Evolutionary conservation across 92 coral and sea anemone genomes (phyloP), one percentile per base, ranked within the genome.

Genomic region (Pocillopora grandis): DNA sequence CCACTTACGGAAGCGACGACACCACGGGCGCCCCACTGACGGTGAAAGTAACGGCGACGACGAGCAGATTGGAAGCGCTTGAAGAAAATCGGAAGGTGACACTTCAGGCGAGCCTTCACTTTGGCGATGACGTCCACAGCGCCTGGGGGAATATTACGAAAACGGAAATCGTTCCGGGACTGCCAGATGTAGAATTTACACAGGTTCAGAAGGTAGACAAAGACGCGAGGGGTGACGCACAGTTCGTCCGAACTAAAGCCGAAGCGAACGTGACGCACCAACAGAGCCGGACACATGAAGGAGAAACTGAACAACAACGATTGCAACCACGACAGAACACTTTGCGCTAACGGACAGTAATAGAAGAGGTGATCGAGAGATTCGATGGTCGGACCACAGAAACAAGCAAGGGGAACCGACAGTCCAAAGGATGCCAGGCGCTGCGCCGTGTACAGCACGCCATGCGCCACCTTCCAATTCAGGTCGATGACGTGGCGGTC

Each of bases 151-250:
- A 12, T 16, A 18, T 9, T 15, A 9, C 84, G 82, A 19, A 84
- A 88, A 9, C 88, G 88, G 33, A 83, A 77, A 3, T 88, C 88
- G 7, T 72, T 58, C 0, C 90, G 82, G 3, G 73, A 73, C 3
- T 2, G 64, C 82, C 89, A 89, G 42, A 80, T 57, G 1, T 18
- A 59, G 42, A 35, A 81, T 20, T 79, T 85, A 1, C 58, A 66
- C 0, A 73, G 58, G 13, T 48, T 14, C 0, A 85, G 66, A 0
- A 86, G 12, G 20, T 76, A 86, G 14, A 75, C 71, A 2, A 85
- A 79, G 1, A 85, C 15, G 12, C 85, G 81, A 10, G 79, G 92
- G 11, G 62, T 66, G 1, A 3, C 27, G 27, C 1, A 9, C 18
- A 66, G 0, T 17, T 69, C 64, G 9, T 23, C 67, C 1, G 33